These are phyloP conservation scores for Genyomyrus donnyi DNA, from an alignment of 2,113 vertebrate species.

Conservation along the genomic window DNA sequence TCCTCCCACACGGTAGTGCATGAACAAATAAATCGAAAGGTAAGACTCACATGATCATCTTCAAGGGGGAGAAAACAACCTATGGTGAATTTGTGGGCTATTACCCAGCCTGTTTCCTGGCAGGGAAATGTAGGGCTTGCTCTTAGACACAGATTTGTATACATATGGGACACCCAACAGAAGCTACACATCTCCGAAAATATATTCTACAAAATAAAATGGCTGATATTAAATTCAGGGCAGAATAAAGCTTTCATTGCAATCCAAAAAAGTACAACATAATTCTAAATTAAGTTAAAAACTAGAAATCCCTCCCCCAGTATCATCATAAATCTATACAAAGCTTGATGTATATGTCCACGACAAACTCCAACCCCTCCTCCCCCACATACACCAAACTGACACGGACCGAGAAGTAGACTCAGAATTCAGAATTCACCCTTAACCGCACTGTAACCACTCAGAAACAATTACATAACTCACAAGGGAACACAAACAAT, in stretches of 20 bases:
- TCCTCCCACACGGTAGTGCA: background rate
- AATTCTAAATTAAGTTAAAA: background rate
- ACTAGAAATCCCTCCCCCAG: background rate
- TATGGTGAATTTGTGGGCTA: background rate
- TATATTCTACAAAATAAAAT: background rate
- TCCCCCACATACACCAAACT: background rate
- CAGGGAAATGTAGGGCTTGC: background rate
- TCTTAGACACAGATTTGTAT: background rate
- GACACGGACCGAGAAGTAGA: background rate
- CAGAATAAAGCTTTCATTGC: background rate
- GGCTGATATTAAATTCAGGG: background rate
- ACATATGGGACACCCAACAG: conserved; percentile 1
- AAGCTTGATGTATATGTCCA: background rate
- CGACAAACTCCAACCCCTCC: background rate
- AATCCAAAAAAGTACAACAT: background rate
- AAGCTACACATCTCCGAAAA: background rate
- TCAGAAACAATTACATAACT: background rate
- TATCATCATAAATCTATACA: background rate
- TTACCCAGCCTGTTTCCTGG: background rate
- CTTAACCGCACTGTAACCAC: background rate
- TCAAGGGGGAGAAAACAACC: background rate
- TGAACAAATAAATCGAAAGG: background rate
- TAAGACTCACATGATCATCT: background rate
- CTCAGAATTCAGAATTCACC: background rate
- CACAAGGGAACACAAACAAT: background rate